These are phyloP conservation scores for Riptortus pedestris DNA, from an alignment of 1,140 invertebrate genomes.

Conservation along the genomic window DNA sequence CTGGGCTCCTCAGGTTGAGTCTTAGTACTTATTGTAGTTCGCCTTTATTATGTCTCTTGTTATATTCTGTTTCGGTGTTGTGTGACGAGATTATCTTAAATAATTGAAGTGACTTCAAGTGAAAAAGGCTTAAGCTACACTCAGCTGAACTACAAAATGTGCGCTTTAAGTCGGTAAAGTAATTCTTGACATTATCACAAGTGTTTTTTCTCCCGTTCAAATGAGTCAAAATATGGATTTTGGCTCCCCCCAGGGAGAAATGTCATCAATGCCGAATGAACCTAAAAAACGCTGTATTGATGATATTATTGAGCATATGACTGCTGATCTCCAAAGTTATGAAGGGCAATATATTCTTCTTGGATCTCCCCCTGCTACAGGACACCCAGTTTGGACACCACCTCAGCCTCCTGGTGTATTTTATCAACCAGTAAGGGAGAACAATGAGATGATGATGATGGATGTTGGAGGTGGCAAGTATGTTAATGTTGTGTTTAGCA, in stretches of 20 bases:
- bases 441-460: constrained; percentile 39
- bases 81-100: background rate
- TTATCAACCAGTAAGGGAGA: constrained; percentile 35
- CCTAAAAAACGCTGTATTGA: constrained; percentile 41
- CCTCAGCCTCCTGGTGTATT: constrained; percentile 36
- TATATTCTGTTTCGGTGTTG: background rate
- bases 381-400: constrained; percentile 34
- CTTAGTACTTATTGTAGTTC: background rate
- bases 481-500: constrained; percentile 33
- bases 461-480: constrained; percentile 42
- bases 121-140: background rate
- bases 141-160: too few relatives aligned
- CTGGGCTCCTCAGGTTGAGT: background rate
- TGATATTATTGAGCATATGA: constrained; percentile 52
- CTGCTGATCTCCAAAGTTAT: constrained; percentile 45
- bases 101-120: background rate
- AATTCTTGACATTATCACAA: background rate
- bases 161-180: constrained; percentile 7
- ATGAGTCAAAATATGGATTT: background rate
- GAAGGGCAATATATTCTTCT: constrained; percentile 48
- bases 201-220: background rate
- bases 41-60: background rate
- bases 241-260: background rate
- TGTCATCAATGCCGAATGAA: background rate
- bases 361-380: constrained; percentile 34